Conservation (phyloP, 1,140 invertebrate genomes). For the Mya arenaria region DNA sequence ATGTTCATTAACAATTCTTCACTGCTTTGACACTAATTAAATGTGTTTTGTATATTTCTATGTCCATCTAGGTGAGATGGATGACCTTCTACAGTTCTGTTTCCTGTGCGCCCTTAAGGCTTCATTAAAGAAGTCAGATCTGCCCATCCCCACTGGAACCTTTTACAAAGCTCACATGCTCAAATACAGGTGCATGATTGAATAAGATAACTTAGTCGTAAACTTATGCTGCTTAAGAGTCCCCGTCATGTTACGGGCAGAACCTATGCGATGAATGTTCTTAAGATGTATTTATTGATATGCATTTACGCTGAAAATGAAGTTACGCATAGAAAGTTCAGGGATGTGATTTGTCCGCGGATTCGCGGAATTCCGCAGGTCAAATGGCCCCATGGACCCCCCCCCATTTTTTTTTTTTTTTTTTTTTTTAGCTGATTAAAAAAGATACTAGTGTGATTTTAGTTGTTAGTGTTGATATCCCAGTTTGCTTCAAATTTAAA, state of each 20-base stretch:
- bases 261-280: background rate
- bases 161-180: slow-evolving; percentile 91
- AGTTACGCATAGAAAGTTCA: background rate
- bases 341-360: background rate
- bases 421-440: too few species aligned
- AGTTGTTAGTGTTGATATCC: too few species aligned
- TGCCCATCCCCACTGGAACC: slow-evolving; percentile 89
- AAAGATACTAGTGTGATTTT: too few species aligned
- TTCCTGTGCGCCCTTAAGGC: slow-evolving; percentile 90
- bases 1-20: too few species aligned
- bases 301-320: background rate
- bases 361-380: too few species aligned
- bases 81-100: slow-evolving; percentile 88
- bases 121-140: slow-evolving; percentile 82
- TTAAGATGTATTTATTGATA: background rate
- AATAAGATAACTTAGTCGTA: background rate
- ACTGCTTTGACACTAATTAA: too few species aligned
- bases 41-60: too few species aligned
- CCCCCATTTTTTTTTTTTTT: background rate
- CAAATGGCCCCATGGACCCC: background rate
- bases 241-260: background rate
- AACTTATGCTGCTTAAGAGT: background rate
- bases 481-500: too few species aligned
- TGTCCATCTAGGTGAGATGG: slow-evolving; percentile 86
- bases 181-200: slow-evolving; percentile 82